Base-by-base conservation (phyloP, 2,113 vertebrate species). In the Equus przewalskii region DNA sequence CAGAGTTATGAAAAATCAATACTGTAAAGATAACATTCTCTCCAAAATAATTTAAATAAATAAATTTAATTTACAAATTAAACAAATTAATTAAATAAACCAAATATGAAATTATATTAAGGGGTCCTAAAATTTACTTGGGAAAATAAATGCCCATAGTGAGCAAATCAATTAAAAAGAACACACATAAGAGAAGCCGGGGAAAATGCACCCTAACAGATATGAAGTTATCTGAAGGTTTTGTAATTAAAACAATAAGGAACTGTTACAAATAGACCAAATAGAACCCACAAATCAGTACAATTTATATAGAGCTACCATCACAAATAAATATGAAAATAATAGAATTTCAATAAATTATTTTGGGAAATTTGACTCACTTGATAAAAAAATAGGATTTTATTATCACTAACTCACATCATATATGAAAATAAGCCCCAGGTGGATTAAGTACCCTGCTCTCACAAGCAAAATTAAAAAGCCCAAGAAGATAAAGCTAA, bases 261-360 rank as follows among this genome's bases (percentile, higher is more conserved):
- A 91, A 79, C 56, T 91, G 56, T 56, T n/a, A 76, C 7, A 76
- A 65, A 86, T 10, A 65, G 65, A 73, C 6, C 46, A 60, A 67
- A 28, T 9, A 79, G 16, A 85, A 69, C 56, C 13, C 56, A 89
- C 24, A 88, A 84, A 73, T 73, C 26, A 84, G 13, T 69, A 44
- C 80, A 22, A 85, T 62, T 67, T 96, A 65, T 10, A 21, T 54
- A 82, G 14, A 46, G 7, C 6, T 33, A 56, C 36, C 3, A 85
- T 89, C 21, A 73, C 4, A 62, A 94, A 58, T 83, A 79, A 67
- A 72, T 91, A 10, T 18, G 22, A 96, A 89, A 90, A 84, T 64
- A 78, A 82, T 26, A 75, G 5, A 87, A 46, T 46, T 41, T 69
- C 18, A 83, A 89, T 56, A 89, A 80, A 51, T 84, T 91, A 79